These are phyloP conservation scores for Atlantisia rogersi DNA, from an alignment of 2,113 vertebrate genomes.

Conservation along the genomic window DNA sequence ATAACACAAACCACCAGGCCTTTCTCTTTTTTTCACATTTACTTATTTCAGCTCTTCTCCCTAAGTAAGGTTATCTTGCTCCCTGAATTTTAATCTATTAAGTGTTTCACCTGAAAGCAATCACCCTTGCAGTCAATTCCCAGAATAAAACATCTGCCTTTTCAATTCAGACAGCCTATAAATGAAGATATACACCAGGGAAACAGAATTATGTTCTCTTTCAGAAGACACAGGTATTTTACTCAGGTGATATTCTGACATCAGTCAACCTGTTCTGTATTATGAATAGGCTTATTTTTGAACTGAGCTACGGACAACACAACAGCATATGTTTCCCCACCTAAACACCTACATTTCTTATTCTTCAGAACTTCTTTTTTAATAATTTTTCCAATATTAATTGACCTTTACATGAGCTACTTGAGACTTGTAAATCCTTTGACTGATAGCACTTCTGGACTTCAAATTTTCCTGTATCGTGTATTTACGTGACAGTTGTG, in stretches of 20 bases:
- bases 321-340: background rate
- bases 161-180: slow-evolving; percentile 67
- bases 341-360: background rate
- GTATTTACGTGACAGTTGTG: slow-evolving; percentile 35
- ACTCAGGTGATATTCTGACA: slow-evolving; percentile 18
- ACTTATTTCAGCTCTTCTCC: slow-evolving; percentile 39
- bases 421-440: background rate
- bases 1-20: background rate
- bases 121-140: slow-evolving; percentile 72
- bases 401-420: slow-evolving; percentile 22
- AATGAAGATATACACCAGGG: slow-evolving; percentile 69
- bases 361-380: background rate
- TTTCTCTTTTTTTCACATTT: background rate
- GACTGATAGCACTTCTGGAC: background rate
- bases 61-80: slow-evolving; percentile 52
- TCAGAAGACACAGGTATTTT: slow-evolving; percentile 58
- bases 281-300: background rate
- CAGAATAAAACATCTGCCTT: slow-evolving; percentile 75
- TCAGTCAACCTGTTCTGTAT: slow-evolving; percentile 16
- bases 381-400: slow-evolving; percentile 14
- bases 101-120: slow-evolving; percentile 75
- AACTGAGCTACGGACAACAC: background rate
- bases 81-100: slow-evolving; percentile 78
- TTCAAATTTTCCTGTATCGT: slow-evolving; percentile 22
- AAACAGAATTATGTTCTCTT: slow-evolving; percentile 60